Evolutionary conservation across 1,140 invertebrate species (phyloP).

Genomic region (Gonioctena quinquepunctata): DNA sequence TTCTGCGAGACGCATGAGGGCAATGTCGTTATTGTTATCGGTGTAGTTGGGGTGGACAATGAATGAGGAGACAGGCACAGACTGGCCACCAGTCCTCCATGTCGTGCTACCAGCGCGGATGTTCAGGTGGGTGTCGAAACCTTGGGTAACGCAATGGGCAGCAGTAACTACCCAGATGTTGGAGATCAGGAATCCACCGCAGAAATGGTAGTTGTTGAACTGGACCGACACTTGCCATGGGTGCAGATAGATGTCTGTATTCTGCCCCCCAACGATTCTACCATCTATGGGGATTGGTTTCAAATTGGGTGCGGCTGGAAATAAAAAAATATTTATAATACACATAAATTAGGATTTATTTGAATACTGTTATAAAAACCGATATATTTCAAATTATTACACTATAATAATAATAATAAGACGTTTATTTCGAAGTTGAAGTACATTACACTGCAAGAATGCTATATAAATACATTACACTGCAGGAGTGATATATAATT

Average conservation of each 20-base stretch:
- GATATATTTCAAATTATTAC: too few species aligned
- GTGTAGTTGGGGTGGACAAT: slow-evolving; percentile 47
- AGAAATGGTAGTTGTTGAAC: slow-evolving; percentile 21
- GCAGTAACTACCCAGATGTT: slow-evolving; percentile 16
- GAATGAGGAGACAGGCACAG: background rate
- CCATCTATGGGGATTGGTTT: background rate
- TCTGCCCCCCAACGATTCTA: slow-evolving; percentile 51
- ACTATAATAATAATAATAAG: too few species aligned
- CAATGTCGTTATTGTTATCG: slow-evolving; percentile 45
- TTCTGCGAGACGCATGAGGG: slow-evolving; percentile 42
- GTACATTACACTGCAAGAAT: too few species aligned
- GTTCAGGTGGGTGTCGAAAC: background rate
- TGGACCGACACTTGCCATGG: slow-evolving; percentile 61
- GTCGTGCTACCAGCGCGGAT: background rate
- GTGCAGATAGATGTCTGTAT: slow-evolving; percentile 57
- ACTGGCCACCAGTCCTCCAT: background rate
- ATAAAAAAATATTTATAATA: too few species aligned
- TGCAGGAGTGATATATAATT: too few species aligned
- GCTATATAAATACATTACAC: too few species aligned
- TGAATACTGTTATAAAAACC: too few species aligned
- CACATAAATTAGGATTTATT: too few species aligned
- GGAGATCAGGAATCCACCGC: slow-evolving; percentile 32
- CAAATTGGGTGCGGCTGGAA: background rate
- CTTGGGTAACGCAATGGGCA: slow-evolving; percentile 22
- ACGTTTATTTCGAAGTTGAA: too few species aligned